These are phyloP conservation scores for Zhengitettix transpicula DNA, from an alignment of 2,888 invertebrate genomes.

Conservation along the genomic window DNA sequence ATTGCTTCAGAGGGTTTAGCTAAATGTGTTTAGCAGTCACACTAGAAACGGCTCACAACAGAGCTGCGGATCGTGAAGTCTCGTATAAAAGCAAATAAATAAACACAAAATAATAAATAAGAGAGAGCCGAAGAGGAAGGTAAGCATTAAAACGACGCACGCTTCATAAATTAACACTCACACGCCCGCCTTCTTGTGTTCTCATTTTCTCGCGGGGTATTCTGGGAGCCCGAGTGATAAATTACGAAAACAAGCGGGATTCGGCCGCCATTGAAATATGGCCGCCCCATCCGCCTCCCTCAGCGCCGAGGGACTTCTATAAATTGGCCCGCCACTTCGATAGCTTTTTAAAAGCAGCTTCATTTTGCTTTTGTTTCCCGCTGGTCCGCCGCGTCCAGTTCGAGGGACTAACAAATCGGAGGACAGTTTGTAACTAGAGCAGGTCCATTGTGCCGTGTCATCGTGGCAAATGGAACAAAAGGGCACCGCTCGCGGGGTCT, in stretches of 20 bases:
- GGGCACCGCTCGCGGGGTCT: background rate
- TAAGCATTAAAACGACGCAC: background rate
- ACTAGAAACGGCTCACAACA: no score
- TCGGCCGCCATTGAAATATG: conserved; percentile 1
- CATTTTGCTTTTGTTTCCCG: background rate
- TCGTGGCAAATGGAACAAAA: background rate
- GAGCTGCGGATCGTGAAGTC: no score
- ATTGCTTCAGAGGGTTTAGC: no score
- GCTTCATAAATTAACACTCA: conserved; percentile 1
- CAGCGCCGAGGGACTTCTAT: background rate
- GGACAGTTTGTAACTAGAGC: background rate
- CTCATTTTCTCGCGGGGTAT: conserved; percentile 6
- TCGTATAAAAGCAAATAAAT: no score
- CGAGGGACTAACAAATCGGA: background rate
- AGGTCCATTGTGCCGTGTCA: background rate
- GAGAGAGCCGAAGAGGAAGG: no score
- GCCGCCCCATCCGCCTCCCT: background rate
- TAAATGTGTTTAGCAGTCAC: no score
- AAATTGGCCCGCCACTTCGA: background rate
- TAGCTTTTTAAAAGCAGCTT: background rate
- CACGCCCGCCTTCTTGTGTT: conserved; percentile 3
- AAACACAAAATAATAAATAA: no score
- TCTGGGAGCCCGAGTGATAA: conserved; percentile 6
- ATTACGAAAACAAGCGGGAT: conserved; percentile 6
- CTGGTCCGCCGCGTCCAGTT: background rate